Base-by-base conservation (phyloP, 2,888 invertebrate species). In the Eugnorisma glareosa region DNA sequence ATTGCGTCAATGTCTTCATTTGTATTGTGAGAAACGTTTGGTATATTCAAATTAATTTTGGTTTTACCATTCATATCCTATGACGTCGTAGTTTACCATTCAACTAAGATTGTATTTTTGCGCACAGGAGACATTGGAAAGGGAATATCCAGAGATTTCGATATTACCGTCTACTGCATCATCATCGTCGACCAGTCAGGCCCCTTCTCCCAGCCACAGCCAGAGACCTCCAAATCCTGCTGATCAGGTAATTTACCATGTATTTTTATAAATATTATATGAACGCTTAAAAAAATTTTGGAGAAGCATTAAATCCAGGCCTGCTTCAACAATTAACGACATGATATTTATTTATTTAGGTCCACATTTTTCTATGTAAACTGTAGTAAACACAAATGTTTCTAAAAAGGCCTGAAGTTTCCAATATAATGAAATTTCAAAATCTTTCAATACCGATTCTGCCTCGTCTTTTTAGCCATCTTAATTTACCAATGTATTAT, bases 81-180 rank as follows among this genome's bases (percentile, higher is more conserved):
- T 75, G 35, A 35, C 74, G 43, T 75, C 77, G 40, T 37, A 45
- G 37, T 83, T 57, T 87, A 84, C 84, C 51, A 87, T 84, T 84
- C 84, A 84, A 84, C 87, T 89, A 85, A 86, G 83, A 77, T 83
- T 84, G 76, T 73, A 43, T 75, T 83, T 83, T 87, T 81, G 85
- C 83, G 91, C 91, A 85, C 92, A 97, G 97, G 97, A 97, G 93
- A 97, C 97, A 31, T 92, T 97, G 86, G 97, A 97, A 89, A 91
- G 97, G 85, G 97, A 97, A 89, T 97, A 97, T 89, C 97, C 97
- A 59, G 97, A 97, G 86, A 97, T 97, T 81, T 97, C 97, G 31
- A 97, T 97, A 84, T 90, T 97, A 61, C 97, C 97, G 0, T 97
- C 97, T 3, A 97, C 97, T n/a, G 97, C 97, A 0, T 94, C 97